Base-by-base conservation (phyloP, 2,797 vertebrate genomes). In the Limosa lapponica region DNA sequence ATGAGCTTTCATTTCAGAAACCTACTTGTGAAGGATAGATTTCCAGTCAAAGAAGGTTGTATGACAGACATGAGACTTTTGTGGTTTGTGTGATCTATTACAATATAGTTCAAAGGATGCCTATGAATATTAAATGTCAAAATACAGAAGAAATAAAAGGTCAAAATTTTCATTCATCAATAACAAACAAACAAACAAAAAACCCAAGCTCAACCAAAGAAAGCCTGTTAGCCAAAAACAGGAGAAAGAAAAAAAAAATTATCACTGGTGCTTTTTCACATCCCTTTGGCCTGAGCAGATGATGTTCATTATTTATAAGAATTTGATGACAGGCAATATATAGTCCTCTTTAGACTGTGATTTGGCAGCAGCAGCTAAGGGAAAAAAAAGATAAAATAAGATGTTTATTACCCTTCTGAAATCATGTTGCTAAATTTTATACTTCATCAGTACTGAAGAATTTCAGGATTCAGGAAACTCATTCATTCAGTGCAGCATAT, bases 341-440 rank as follows among this genome's bases (percentile, higher is more conserved):
- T 52, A 59, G n/a, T 37, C 19, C 37, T 93, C 49, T 73, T 89
- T 55, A 90, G n/a, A 81, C 66, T 91, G 24, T 54, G 66, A 58
- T 72, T 89, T 96, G 78, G 39, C 91, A 84, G 58, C 84, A 95
- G 32, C 22, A 92, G 66, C 51, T 82, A 58, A 73, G 66, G 23
- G 12, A 16, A 44, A 58, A 88, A 72, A 54, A 58, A 88, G 67
- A 54, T 46, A 46, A 49, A 61, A 52, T 65, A 49, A 28, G 19
- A 78, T 64, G 8, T 90, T 90, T 95, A 77, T 85, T 69, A 67
- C 65, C 66, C 36, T 77, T 94, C 43, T 65, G 49, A 89, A 97
- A 83, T 67, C 55, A 41, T 34, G 23, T 58, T 89, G 44, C 46
- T 89, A 59, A 41, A 4, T 13, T 86, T 96, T 94, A 49, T 82